phyloP scores from a whole-genome alignment of 2,888 invertebrate species.

The Cephalotes varians region DNA sequence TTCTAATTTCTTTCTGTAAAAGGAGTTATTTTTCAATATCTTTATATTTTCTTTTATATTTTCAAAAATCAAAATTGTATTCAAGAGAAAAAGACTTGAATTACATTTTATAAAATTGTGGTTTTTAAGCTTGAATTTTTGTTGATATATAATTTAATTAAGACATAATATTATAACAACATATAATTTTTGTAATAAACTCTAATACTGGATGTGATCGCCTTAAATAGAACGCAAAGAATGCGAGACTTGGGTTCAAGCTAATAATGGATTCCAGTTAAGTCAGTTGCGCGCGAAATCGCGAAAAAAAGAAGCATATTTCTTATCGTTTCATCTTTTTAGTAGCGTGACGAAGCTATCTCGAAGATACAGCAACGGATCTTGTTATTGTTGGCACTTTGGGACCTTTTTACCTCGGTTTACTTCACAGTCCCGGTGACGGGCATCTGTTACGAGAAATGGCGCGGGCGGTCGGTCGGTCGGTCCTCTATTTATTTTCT shows the following conservation, averaged over 20 bases:
- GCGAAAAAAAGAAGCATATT: not conserved
- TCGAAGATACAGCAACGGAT: not conserved
- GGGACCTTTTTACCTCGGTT: slow-evolving; percentile 16
- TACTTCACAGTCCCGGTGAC: not conserved
- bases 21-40: not conserved
- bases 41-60: not conserved
- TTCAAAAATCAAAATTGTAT: not conserved
- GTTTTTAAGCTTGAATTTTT: not conserved
- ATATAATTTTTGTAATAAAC: not conserved
- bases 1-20: not conserved
- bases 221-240: too few species aligned
- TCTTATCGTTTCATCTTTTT: not conserved
- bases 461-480: slow-evolving; percentile 57
- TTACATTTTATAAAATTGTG: not conserved
- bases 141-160: not conserved
- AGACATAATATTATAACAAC: too few species aligned
- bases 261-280: not conserved
- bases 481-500: slow-evolving; percentile 72
- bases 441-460: slow-evolving; percentile 55
- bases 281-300: not conserved
- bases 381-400: slow-evolving; percentile 4
- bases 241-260: not conserved
- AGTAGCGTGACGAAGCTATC: not conserved
- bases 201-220: not conserved
- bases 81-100: not conserved